Evolutionary conservation across 2,113 vertebrate genomes (phyloP), one percentile per base, ranked within the genome.

Genomic region (Mesoclemmys tuberculata): DNA sequence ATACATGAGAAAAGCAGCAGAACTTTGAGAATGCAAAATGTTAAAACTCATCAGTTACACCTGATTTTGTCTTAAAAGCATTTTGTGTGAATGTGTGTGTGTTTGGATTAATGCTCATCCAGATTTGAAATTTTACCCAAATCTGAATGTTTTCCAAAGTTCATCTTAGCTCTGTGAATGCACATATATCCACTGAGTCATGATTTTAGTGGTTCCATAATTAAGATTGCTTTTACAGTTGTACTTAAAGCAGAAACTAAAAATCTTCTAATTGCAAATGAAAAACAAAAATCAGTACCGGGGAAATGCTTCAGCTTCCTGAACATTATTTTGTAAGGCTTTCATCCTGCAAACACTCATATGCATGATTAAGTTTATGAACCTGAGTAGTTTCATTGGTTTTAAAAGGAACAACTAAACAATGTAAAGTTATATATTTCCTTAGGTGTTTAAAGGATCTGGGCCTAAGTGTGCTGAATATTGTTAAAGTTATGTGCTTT

Each of bases 11-110:
- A 90, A 96, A 94, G 78, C 49, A 95, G 80, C 88, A 95, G 71
- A 89, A 96, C 90, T 90, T 82, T 90, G 80, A 93, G 82, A 96
- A 96, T 95, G 87, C 84, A 95, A 95, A 97, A 87, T 85, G 51
- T 83, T 96, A 89, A 82, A 95, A 77, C 87, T 2, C 80, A 92
- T 77, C 0, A 82, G 89, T 89, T 90, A 93, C 14, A 48, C 5
- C 4, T 44, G n/a, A 44, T 58, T 29, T 56, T 29, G 4, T 29
- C 68, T 79, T 84, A 26, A 41, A 12, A 71, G 10, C 41, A 27
- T 75, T 75, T 27, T 75, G 38, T 16, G 10, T 44, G 38, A 29
- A 55, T 68, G 14, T 3, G n/a, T 54, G 18, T 22, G 41, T 78
- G 74, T 8, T 3, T 90, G 75, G 8, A 11, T 21, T 75, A 48